phyloP scores from a whole-genome alignment of 2,797 vertebrate genomes.

The Cryptoblepharus egeriae region DNA sequence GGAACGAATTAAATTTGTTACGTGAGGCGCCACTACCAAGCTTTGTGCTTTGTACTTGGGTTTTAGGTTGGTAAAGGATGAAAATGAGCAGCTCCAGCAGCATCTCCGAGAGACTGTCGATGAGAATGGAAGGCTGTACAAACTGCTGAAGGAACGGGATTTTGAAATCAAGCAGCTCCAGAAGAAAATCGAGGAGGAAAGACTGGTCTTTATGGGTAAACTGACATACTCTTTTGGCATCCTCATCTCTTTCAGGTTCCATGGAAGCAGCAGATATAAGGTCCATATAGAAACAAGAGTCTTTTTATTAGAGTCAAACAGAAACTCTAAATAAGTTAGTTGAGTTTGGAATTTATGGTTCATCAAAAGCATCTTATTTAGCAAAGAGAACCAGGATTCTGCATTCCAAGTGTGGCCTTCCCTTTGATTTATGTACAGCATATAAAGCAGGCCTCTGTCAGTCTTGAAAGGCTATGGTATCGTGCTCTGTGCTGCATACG shows the following conservation, averaged over 20 bases:
- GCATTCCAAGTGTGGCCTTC: neutral
- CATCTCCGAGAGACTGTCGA: constrained; percentile 85
- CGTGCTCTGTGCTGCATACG: too few relatives aligned
- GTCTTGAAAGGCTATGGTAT: too few relatives aligned
- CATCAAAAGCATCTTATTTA: neutral
- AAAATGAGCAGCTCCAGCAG: constrained; percentile 77
- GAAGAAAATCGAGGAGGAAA: constrained; percentile 87
- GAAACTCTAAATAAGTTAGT: too few relatives aligned
- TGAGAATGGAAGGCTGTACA: constrained; percentile 89
- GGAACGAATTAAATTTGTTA: too few relatives aligned
- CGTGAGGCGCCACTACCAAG: too few relatives aligned
- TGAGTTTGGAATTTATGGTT: neutral
- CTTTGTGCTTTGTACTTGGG: neutral
- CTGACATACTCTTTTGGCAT: neutral
- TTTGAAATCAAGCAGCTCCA: constrained; percentile 90
- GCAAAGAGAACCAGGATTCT: neutral
- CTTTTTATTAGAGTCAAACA: too few relatives aligned
- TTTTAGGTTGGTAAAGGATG: constrained; percentile 78
- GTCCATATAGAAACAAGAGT: neutral
- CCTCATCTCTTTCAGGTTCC: neutral
- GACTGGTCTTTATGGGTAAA: constrained; percentile 85
- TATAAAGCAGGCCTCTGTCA: too few relatives aligned
- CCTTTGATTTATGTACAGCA: too few relatives aligned
- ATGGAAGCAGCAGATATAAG: too few relatives aligned
- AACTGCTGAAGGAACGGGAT: constrained; percentile 88